Base-by-base conservation (phyloP, 1,140 invertebrate species). In the Polypedilum pembai region DNA sequence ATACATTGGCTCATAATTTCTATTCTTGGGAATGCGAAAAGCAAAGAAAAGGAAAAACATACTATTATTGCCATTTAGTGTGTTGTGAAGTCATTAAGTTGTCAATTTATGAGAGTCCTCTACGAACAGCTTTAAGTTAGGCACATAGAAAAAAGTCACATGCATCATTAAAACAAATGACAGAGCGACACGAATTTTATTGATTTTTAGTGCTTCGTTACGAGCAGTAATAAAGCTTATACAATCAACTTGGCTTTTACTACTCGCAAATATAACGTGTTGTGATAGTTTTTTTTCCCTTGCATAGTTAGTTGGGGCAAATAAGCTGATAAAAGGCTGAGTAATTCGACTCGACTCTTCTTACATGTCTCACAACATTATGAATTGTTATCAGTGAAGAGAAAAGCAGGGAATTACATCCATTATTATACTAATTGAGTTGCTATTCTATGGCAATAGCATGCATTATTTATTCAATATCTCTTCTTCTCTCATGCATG, bases 51-150 rank as follows among this genome's bases (percentile, higher is more conserved):
- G 12, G n/a, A n/a, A 69, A 69, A 69, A 69, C 65, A 20, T 69
- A 69, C 20, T 18, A 69, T 69, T 69, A 69, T 69, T 69, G 65
- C 65, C 65, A 69, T 69, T 69, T 69, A 69, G 65, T 69, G 65
- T 69, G 65, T 69, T 69, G 65, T 69, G 65, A 69, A 69, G 65
- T 69, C 65, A 69, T 69, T 69, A 69, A 69, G 65, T 69, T 69
- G 65, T 69, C 65, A 69, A 69, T 69, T 69, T 69, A 69, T 69
- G 65, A 18, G 65, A 33, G 24, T 33, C 20, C 65, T 21, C 8
- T 10, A 18, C 65, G 65, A 18, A 21, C 4, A 69, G 20, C 3
- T n/a, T 56, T 20, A n/a, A 66, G 65, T 10, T 12, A 56, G 18
- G 65, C 15, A 69, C 20, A 66, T 18, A 69, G 17, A 12, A 56